Evolutionary conservation across 2,113 vertebrate genomes (phyloP).

Genomic region (Aleadryas rufinucha): DNA sequence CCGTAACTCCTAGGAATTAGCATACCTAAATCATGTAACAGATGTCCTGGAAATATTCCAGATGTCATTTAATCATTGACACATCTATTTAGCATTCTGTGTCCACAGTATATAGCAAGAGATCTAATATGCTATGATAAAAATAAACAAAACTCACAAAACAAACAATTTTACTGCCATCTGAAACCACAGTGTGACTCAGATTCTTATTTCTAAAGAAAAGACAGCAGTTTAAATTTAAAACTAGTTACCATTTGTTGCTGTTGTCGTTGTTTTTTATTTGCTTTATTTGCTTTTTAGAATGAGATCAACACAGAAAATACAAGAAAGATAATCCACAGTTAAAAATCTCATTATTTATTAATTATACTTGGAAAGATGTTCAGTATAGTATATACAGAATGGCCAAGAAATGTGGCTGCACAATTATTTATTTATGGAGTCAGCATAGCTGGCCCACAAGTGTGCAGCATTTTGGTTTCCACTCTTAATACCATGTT

Average conservation of each 20-base stretch:
- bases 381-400: not conserved
- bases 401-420: not conserved
- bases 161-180: not conserved
- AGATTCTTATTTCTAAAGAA: not conserved
- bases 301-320: not conserved
- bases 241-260: not conserved
- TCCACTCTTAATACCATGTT: not conserved
- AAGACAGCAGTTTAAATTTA: not conserved
- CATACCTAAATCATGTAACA: not conserved
- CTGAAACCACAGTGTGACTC: not conserved
- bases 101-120: not conserved
- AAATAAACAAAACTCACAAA: not conserved
- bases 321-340: not conserved
- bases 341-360: not conserved
- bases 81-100: not conserved
- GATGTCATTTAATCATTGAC: not conserved
- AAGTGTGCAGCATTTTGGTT: not conserved
- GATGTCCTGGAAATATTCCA: conserved; percentile 11
- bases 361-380: not conserved
- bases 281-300: not conserved
- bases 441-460: not conserved
- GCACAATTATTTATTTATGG: not conserved
- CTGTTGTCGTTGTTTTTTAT: not conserved
- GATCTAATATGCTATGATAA: not conserved
- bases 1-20: not conserved